Evolutionary conservation across 1,140 invertebrate genomes (phyloP).

Genomic region (Harpegnathos saltator): DNA sequence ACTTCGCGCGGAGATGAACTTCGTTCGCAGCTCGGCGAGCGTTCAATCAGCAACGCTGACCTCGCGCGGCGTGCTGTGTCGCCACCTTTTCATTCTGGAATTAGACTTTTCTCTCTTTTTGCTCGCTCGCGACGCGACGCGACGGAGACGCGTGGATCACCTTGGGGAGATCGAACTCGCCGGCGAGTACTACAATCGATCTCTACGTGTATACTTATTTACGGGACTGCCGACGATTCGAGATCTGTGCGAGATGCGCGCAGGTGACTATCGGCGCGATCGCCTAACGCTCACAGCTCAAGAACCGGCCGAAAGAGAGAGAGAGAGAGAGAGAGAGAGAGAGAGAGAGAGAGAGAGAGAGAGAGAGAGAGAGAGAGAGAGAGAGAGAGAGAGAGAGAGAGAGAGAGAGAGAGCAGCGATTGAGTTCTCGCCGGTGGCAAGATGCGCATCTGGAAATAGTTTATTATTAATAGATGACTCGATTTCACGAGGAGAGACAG

Average conservation of each 20-base stretch:
- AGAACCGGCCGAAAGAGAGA: background rate
- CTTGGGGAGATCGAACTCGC: background rate
- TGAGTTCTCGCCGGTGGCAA: conserved; percentile 31
- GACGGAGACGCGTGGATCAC: too few species aligned
- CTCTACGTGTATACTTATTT: background rate
- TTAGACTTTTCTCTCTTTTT: too few species aligned
- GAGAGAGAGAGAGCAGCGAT: conserved; percentile 15
- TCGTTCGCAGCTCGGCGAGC: background rate
- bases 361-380: background rate
- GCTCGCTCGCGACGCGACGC: too few species aligned
- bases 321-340: background rate
- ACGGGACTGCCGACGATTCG: too few species aligned
- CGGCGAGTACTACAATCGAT: background rate
- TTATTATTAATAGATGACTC: conserved; percentile 75
- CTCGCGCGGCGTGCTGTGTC: background rate
- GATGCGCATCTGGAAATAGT: conserved; percentile 71
- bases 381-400: conserved; percentile 3
- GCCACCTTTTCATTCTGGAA: background rate
- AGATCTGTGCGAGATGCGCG: background rate
- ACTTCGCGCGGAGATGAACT: background rate
- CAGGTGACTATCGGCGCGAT: conserved; percentile 12
- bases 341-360: conserved; percentile 14
- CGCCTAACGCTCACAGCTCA: background rate
- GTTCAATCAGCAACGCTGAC: background rate
- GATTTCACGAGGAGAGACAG: conserved; percentile 49